Evolutionary conservation across 2,888 invertebrate genomes (phyloP).

Genomic region (Lottia gigantea): DNA sequence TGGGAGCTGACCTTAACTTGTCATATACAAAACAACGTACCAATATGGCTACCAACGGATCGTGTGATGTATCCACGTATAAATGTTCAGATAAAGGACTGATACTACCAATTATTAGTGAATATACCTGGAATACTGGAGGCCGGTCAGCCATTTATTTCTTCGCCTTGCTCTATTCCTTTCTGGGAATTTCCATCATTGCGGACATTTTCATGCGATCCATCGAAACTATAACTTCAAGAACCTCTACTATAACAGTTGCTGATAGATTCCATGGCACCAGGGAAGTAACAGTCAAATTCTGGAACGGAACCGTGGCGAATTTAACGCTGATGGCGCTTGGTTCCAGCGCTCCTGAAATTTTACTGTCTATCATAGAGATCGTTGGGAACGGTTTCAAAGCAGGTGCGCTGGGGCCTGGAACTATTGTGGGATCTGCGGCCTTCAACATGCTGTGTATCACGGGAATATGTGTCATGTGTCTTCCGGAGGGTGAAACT

Average conservation of each 20-base stretch:
- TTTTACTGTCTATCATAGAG: conserved; percentile 72
- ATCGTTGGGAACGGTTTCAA: conserved; percentile 67
- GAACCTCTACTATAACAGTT: conserved; percentile 69
- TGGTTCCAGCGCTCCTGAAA: conserved; percentile 73
- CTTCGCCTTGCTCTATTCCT: conserved; percentile 72
- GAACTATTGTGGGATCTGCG: conserved; percentile 74
- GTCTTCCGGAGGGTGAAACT: conserved; percentile 68
- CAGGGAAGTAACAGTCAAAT: conserved; percentile 70
- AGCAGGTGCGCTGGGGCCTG: conserved; percentile 72
- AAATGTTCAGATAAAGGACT: conserved; percentile 64
- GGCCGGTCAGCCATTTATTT: conserved; percentile 70
- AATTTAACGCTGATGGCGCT: conserved; percentile 73
- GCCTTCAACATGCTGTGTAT: conserved; percentile 74
- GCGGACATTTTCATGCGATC: conserved; percentile 75
- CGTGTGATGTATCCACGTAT: conserved; percentile 46
- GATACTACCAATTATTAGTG: conserved; percentile 70
- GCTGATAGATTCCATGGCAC: conserved; percentile 44
- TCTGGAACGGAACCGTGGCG: conserved; percentile 73
- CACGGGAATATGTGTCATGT: conserved; percentile 71
- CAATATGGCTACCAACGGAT: conserved; percentile 21
- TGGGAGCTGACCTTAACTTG: too few species aligned
- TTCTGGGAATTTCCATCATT: conserved; percentile 73
- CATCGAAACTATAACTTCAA: conserved; percentile 72
- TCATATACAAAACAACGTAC: background rate
- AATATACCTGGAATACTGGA: conserved; percentile 69